Evolutionary conservation across 1,140 invertebrate genomes (phyloP).

Genomic region (Leucophenga varia): DNA sequence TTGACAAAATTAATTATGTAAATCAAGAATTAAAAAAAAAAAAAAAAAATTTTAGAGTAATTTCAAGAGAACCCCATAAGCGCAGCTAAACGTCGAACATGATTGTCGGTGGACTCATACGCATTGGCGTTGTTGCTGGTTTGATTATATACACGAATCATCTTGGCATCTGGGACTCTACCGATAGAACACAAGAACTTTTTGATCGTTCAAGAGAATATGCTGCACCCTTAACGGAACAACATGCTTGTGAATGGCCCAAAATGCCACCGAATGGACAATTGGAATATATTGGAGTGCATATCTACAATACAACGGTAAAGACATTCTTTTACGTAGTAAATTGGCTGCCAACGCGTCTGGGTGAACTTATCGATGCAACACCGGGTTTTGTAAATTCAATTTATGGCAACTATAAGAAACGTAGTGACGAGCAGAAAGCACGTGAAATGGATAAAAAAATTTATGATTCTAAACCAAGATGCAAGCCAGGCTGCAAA

Average conservation of each 20-base stretch:
- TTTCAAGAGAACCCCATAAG: too few species aligned
- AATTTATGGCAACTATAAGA: too few species aligned
- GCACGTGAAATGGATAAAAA: too few species aligned
- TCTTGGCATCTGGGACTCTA: constrained; percentile 27
- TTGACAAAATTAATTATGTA: too few species aligned
- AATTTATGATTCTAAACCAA: too few species aligned
- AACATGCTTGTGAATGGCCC: too few species aligned
- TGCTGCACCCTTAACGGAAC: constrained; percentile 14
- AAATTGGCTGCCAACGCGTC: constrained; percentile 10
- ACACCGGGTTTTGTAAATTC: constrained; percentile 8
- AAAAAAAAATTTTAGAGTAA: too few species aligned
- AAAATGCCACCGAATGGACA: constrained; percentile 29
- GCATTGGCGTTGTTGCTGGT: constrained; percentile 25
- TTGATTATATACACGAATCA: constrained; percentile 22
- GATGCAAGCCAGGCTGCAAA: too few species aligned
- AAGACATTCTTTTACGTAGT: constrained; percentile 20
- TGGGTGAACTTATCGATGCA: constrained; percentile 3
- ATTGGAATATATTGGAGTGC: constrained; percentile 21
- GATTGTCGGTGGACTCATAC: too few species aligned
- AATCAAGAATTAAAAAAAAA: too few species aligned
- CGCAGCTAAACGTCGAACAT: too few species aligned
- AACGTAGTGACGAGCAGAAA: too few species aligned
- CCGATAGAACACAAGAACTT: constrained; percentile 18
- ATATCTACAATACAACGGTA: constrained; percentile 31
- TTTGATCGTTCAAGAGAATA: constrained; percentile 7